phyloP scores from a whole-genome alignment of 2,113 vertebrate genomes.

The Chamaea fasciata region DNA sequence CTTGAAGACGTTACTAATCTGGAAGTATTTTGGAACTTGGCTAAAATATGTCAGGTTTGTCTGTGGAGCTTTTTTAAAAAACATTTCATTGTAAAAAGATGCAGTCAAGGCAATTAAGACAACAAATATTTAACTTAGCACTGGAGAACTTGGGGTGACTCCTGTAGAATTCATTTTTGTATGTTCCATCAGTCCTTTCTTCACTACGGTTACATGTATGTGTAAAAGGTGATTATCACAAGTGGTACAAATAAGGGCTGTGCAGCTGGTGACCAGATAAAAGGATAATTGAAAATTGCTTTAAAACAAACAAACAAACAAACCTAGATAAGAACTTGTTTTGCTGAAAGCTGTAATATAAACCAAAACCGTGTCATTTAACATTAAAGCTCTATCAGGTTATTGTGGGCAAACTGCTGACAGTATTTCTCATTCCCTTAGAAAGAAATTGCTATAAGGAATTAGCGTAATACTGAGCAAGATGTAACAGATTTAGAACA shows the following conservation, averaged over 20 bases:
- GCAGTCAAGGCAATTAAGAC: not conserved
- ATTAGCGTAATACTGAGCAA: not conserved
- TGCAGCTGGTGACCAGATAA: not conserved
- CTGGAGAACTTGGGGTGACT: not conserved
- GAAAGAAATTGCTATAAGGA: not conserved
- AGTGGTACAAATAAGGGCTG: not conserved
- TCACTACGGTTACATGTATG: not conserved
- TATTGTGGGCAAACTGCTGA: not conserved
- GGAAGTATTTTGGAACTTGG: not conserved
- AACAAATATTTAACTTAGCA: not conserved
- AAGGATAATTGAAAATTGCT: not conserved
- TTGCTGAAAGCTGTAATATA: not conserved
- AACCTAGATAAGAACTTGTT: not conserved
- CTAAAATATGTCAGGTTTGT: not conserved
- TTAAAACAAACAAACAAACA: not conserved
- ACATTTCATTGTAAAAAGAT: not conserved
- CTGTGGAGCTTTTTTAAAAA: not conserved
- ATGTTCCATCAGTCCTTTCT: not conserved
- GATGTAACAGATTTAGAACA: not conserved
- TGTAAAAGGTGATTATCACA: not conserved
- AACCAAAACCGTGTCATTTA: not conserved
- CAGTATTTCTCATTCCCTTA: not conserved
- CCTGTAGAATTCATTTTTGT: not conserved
- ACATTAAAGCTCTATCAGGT: not conserved
- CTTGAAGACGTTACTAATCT: not conserved